Conservation (phyloP, 2,113 vertebrate genomes). For the Diglossa brunneiventris region DNA sequence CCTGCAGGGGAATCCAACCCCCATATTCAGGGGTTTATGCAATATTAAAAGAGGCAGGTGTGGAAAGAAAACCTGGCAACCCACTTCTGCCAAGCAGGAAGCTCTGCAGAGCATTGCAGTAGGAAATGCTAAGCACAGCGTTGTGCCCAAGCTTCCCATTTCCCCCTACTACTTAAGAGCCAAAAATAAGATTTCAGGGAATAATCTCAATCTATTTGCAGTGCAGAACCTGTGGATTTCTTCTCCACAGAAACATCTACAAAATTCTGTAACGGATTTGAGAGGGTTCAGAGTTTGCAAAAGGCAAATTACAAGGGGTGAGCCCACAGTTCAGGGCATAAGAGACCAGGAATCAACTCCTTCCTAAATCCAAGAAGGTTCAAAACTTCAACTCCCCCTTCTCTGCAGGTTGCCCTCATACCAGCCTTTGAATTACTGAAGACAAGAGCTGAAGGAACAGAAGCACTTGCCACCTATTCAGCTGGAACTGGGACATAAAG, state of each 20-base stretch:
- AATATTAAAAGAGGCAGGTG: background rate
- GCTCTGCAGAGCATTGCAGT: background rate
- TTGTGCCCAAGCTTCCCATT: background rate
- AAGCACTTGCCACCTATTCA: background rate
- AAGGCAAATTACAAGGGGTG: background rate
- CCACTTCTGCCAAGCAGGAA: background rate
- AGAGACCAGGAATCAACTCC: background rate
- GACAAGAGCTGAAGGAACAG: background rate
- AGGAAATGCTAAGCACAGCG: background rate
- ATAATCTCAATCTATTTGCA: background rate
- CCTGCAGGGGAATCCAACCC: background rate
- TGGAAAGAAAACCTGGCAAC: background rate
- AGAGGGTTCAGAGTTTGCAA: background rate
- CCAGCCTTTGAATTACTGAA: background rate
- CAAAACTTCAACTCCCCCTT: background rate
- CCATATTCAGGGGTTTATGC: background rate
- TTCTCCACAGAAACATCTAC: background rate
- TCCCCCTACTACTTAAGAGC: background rate
- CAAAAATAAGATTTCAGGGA: background rate
- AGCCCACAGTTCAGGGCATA: rapidly evolving
- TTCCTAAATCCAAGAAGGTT: background rate
- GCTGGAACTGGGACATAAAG: background rate
- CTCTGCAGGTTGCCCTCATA: background rate
- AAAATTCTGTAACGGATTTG: background rate
- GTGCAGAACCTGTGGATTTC: background rate